Evolutionary conservation across 2,888 invertebrate genomes (phyloP), one percentile per base, ranked within the genome.

Genomic region (Epiperipatus broadwayi): DNA sequence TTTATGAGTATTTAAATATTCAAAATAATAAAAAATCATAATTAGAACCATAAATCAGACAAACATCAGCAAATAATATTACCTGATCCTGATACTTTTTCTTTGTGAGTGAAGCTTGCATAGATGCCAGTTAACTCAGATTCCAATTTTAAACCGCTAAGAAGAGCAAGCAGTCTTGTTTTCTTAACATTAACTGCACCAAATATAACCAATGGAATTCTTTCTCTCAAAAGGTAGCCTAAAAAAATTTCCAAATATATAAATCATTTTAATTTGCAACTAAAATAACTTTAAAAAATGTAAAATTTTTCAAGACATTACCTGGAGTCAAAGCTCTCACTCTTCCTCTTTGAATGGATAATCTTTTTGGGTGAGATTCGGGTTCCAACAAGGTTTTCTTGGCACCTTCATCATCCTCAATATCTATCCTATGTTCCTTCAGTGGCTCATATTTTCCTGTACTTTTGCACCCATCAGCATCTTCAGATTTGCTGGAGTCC

Each of bases 71-170:
- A n/a, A n/a, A n/a, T n/a, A n/a, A 22, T 2, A 34, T 22, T 10
- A 34, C 22, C 7, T 21, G 22, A 15, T n/a, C 58, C 60, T 50
- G 57, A 56, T 34, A 58, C 53, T 43, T 81, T 77, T 50, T 85
- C 83, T n/a, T 85, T 73, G 55, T 83, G 83, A 0, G 85, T 84
- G 22, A 84, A 67, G 49, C 84, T 83, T n/a, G 79, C 77, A 55
- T 89, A 84, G 7, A 91, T 66, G 41, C 80, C 81, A 12, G 80
- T 79, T 40, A 93, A 78, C 63, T 91, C 87, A 1, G 87, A 87
- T 59, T 93, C 91, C 44, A 93, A 63, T 61, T 91, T 91, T 35
- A 93, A 64, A 0, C 91, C 91, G 50, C 87, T 87, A 2, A 93
- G 64, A 1, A 87, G 84, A 0, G 91, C 91, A 43, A 87, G 63